phyloP scores from a whole-genome alignment of 1,140 invertebrate species.

The Zaprionus nigranus region DNA sequence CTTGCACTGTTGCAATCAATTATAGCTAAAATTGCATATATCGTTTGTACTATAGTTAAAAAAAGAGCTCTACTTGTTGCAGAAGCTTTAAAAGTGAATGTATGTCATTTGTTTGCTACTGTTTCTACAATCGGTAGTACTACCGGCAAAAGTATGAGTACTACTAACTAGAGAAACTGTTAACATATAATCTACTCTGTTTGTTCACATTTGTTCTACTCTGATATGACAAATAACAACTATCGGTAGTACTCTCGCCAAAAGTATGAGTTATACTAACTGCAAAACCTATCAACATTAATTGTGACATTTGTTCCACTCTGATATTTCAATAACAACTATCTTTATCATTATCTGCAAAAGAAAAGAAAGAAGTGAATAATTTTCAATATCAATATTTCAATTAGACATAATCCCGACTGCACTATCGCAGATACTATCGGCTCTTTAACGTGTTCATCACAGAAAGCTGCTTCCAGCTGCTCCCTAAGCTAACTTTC shows the following conservation, averaged over 20 bases:
- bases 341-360: background rate
- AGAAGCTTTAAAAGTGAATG: background rate
- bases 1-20: background rate
- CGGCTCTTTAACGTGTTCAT: background rate
- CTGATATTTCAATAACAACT: background rate
- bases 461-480: background rate
- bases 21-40: background rate
- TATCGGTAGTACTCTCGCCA: too few species aligned
- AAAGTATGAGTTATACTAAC: too few species aligned
- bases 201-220: too few species aligned
- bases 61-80: background rate
- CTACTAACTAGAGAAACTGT: background rate
- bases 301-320: too few species aligned
- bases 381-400: background rate
- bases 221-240: too few species aligned
- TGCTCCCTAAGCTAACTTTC: background rate
- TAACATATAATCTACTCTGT: too few species aligned
- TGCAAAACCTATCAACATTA: too few species aligned
- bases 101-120: background rate
- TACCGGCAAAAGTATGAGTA: background rate
- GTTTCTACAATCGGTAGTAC: background rate
- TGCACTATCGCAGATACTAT: background rate
- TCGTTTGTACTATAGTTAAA: background rate
- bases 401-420: background rate
- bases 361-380: background rate